phyloP scores from a whole-genome alignment of 1,140 invertebrate genomes.

The Panonychus citri region DNA sequence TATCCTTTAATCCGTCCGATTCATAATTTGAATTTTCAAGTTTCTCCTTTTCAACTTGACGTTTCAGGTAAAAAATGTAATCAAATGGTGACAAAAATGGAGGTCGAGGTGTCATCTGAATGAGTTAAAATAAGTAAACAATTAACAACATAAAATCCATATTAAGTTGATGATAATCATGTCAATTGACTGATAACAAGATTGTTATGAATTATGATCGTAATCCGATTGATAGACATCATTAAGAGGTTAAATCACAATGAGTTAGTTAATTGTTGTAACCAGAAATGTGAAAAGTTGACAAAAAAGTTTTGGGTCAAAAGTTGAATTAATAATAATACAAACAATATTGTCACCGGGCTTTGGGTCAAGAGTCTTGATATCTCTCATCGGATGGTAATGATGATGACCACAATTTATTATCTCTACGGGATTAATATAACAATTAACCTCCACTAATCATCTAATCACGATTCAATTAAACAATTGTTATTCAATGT shows the following conservation, averaged over 20 bases:
- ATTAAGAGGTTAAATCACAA: too few relatives aligned
- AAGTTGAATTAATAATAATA: too few relatives aligned
- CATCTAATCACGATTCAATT: too few relatives aligned
- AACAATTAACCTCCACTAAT: too few relatives aligned
- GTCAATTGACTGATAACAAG: not conserved
- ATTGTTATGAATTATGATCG: too few relatives aligned
- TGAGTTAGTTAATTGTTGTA: not conserved
- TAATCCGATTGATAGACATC: too few relatives aligned
- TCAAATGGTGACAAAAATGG: conserved; percentile 10
- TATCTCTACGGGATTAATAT: too few relatives aligned
- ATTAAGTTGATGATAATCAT: not conserved
- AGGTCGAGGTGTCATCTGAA: conserved; percentile 6
- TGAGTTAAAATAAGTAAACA: not conserved
- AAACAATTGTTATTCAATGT: too few relatives aligned
- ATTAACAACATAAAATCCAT: not conserved
- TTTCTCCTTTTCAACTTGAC: conserved; percentile 9
- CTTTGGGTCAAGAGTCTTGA: too few relatives aligned
- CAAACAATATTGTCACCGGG: too few relatives aligned
- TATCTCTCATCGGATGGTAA: too few relatives aligned
- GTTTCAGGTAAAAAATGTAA: conserved; percentile 12
- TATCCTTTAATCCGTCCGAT: conserved; percentile 6
- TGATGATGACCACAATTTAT: too few relatives aligned
- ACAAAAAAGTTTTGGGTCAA: not conserved
- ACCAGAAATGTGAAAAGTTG: not conserved
- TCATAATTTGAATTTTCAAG: conserved; percentile 1